Base-by-base conservation (phyloP, 2,888 invertebrate genomes). In the Scaptomyza parva region DNA sequence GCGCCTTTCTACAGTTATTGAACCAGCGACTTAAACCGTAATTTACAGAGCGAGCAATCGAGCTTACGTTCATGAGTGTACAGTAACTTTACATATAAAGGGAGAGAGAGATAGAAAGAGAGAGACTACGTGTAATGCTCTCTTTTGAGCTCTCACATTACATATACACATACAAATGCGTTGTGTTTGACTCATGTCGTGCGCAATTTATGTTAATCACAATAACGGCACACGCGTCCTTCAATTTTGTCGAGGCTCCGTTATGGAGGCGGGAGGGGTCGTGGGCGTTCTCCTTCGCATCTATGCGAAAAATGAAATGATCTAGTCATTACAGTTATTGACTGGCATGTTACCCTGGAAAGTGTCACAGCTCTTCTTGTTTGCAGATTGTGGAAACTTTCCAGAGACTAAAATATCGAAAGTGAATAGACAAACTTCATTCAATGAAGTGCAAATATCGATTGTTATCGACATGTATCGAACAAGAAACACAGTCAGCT, bases 201-300 rank as follows among this genome's bases (percentile, higher is more conserved):
- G 79, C 60, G 70, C 76, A 75, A 76, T 76, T 76, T 78, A 76
- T 78, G 76, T 76, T 76, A 76, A 76, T 76, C 78, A 75, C 63
- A 28, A 26, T 14, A 44, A 28, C 35, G 41, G 17, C 28, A 37
- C 24, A 55, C 40, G 33, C 33, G 48, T 48, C 48, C 48, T 48
- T 48, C 48, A 48, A 48, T 33, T 22, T 11, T 22, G 48, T 35
- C 14, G 48, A 11, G 35, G 22, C 33, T 48, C 11, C 33, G 11
- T 4, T 22, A n/a, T 33, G 33, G 33, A 33, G 33, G 33, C 30
- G 30, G 30, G 6, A 11, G 3, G 33, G 33, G 17, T 8, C 1
- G 14, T 14, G 20, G 33, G 33, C 11, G 14, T n/a, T 33, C 33
- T 35, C 33, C 48, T 48, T 33, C 35, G 48, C 48, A 48, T 48